phyloP scores from a whole-genome alignment of 2,113 vertebrate genomes.

The Aspidoscelis tigris region DNA sequence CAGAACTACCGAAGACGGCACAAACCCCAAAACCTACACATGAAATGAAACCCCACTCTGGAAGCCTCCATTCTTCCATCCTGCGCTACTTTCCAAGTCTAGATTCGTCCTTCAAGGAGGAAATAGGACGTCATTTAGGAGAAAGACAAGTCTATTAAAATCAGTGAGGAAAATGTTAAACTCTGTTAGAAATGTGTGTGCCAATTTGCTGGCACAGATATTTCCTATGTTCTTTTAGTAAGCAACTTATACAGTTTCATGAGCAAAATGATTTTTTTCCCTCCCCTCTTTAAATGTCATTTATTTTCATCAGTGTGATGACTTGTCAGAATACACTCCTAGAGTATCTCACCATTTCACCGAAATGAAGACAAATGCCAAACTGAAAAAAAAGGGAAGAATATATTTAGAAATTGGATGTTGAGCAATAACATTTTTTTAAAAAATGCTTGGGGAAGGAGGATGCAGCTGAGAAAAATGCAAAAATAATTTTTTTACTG shows the following conservation, averaged over 20 bases:
- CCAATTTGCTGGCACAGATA: constrained; percentile 8
- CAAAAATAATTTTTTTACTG: background rate
- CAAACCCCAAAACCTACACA: too few relatives aligned
- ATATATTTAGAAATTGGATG: constrained; percentile 28
- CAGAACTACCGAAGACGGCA: too few relatives aligned
- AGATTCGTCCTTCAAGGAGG: background rate
- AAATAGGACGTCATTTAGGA: background rate
- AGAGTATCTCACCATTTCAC: background rate
- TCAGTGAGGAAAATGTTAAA: constrained; percentile 18
- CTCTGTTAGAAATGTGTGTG: constrained; percentile 15
- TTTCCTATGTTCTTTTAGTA: background rate
- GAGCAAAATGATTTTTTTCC: background rate
- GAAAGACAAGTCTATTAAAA: background rate
- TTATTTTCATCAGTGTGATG: background rate
- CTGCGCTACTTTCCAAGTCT: too few relatives aligned
- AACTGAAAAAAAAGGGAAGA: background rate
- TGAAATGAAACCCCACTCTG: too few relatives aligned
- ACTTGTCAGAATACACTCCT: constrained; percentile 21
- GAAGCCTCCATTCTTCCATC: too few relatives aligned
- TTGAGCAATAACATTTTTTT: background rate
- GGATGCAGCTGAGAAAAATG: background rate
- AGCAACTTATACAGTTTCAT: background rate
- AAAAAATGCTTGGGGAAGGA: constrained; percentile 15
- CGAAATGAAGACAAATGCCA: constrained; percentile 34
- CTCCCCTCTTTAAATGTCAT: constrained; percentile 6